These are phyloP conservation scores for Vimba vimba DNA, from an alignment of 2,113 vertebrate genomes.

Conservation along the genomic window DNA sequence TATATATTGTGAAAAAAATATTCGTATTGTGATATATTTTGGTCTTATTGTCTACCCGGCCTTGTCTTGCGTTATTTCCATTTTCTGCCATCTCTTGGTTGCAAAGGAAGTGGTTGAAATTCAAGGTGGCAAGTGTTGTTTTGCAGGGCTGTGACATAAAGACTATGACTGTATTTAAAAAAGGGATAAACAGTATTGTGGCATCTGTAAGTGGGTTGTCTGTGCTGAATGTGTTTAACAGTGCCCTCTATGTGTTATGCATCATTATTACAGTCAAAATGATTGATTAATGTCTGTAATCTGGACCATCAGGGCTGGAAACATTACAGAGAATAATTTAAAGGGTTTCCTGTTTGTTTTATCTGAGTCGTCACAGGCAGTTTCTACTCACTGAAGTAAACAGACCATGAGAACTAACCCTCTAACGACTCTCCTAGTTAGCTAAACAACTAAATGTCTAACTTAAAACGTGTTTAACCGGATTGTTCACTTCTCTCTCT, in stretches of 20 bases:
- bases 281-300: not conserved
- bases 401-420: not conserved
- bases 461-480: not conserved
- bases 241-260: not conserved
- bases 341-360: constrained; percentile 16
- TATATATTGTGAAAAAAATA: not conserved
- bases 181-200: not conserved
- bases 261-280: not conserved
- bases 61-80: not conserved
- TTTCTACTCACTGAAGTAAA: not conserved
- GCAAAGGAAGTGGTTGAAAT: not conserved
- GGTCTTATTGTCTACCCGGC: not conserved
- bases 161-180: not conserved
- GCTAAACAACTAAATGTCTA: not conserved
- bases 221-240: not conserved
- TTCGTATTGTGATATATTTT: not conserved
- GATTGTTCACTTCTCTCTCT: not conserved
- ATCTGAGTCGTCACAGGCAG: not conserved
- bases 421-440: not conserved
- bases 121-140: not conserved
- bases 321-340: not conserved
- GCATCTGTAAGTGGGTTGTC: not conserved
- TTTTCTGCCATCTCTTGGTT: not conserved
- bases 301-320: constrained; percentile 12
- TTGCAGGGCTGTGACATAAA: not conserved